A percentile compares a stretch with the other conserved stretches of the same genome.
Conservation (phyloP, 2,888 invertebrate genomes). For the Pollenia labialis region DNA sequence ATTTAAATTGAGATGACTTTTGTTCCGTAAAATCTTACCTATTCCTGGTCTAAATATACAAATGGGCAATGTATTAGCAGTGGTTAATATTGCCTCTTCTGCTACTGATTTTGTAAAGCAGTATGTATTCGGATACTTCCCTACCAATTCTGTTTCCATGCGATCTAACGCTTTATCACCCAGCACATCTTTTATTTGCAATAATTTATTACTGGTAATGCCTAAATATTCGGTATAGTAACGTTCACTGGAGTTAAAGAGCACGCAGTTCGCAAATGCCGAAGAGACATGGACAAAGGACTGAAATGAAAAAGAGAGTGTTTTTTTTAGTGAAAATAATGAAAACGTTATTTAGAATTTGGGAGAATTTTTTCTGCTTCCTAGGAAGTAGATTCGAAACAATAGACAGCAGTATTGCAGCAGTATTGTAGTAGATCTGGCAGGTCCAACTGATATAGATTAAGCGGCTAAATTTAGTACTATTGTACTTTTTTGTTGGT, state of each 20-base stretch:
- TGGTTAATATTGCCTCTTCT: constrained; percentile 86
- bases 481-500: too few relatives aligned
- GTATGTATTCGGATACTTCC: constrained; percentile 88
- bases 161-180: constrained; percentile 81
- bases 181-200: constrained; percentile 79
- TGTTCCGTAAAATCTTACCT: constrained; percentile 82
- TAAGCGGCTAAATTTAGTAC: too few relatives aligned
- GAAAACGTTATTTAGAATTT: not conserved
- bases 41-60: constrained; percentile 90
- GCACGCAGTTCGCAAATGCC: constrained; percentile 88
- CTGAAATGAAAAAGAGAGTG: constrained; percentile 78
- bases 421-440: too few relatives aligned
- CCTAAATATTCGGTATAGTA: constrained; percentile 82
- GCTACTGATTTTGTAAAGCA: constrained; percentile 89
- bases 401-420: too few relatives aligned
- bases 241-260: constrained; percentile 81
- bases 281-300: constrained; percentile 88
- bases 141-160: constrained; percentile 78
- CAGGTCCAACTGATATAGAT: too few relatives aligned
- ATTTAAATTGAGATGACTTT: not conserved
- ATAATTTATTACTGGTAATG: constrained; percentile 81
- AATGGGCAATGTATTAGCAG: constrained; percentile 86
- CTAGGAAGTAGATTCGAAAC: too few relatives aligned
- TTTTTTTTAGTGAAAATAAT: not conserved
- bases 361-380: not conserved